Percentiles rank a stretch among this genome's conserved stretches.
Evolutionary conservation across 23 tunicate genomes (phyloP).

Genomic region (Ascidia mentula): DNA sequence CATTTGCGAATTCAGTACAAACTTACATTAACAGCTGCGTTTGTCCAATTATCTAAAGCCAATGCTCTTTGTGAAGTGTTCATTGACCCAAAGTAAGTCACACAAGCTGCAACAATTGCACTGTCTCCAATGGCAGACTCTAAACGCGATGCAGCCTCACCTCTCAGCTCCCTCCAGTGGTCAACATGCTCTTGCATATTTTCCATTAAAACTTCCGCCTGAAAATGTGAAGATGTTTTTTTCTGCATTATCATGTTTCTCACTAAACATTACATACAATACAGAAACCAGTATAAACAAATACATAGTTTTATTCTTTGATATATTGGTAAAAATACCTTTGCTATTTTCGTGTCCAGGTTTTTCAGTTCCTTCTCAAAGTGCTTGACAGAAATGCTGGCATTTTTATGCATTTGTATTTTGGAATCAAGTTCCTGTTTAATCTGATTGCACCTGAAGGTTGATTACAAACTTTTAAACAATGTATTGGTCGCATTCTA

Average conservation of each 20-base stretch:
- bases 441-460: slow-evolving; percentile 63
- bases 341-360: slow-evolving; percentile 56
- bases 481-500: too few relatives aligned
- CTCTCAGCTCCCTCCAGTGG: slow-evolving; percentile 37
- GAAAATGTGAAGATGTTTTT: not conserved
- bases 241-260: too few relatives aligned
- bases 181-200: slow-evolving; percentile 53
- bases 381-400: slow-evolving; percentile 44
- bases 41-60: slow-evolving; percentile 53
- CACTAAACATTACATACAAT: too few relatives aligned
- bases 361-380: slow-evolving; percentile 47
- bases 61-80: slow-evolving; percentile 32
- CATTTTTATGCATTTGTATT: slow-evolving; percentile 66
- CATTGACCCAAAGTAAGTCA: slow-evolving; percentile 54
- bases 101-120: slow-evolving; percentile 70
- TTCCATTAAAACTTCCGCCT: slow-evolving; percentile 72
- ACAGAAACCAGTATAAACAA: too few relatives aligned
- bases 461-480: too few relatives aligned
- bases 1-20: too few relatives aligned
- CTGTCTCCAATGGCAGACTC: slow-evolving; percentile 71
- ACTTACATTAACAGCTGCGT: slow-evolving; percentile 48
- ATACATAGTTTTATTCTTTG: not conserved
- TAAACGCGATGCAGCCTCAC: slow-evolving; percentile 19
- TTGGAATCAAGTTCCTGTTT: slow-evolving; percentile 69
- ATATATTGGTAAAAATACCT: slow-evolving; percentile 19